Evolutionary conservation across 2,888 invertebrate genomes (phyloP).

Genomic region (Trypoxylon attenuatum): DNA sequence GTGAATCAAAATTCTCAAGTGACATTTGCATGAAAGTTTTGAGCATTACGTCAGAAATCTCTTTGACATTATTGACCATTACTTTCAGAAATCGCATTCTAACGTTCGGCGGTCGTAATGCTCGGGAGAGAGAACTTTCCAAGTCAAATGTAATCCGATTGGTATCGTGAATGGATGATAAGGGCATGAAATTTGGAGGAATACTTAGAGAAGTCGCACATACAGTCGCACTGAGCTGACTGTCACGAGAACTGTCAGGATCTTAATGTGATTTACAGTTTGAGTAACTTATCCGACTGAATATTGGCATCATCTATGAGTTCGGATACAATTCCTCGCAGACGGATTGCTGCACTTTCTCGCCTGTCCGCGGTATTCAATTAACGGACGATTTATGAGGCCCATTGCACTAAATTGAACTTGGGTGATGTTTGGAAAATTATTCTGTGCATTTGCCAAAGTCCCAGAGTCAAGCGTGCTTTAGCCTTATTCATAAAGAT

Average conservation of each 20-base stretch:
- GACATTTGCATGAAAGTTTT: no score
- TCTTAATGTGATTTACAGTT: background rate
- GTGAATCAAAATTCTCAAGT: no score
- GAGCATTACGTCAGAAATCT: no score
- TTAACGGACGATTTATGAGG: background rate
- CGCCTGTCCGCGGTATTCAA: background rate
- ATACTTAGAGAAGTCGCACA: background rate
- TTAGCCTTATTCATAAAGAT: no score
- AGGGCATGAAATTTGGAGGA: background rate
- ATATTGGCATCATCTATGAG: background rate
- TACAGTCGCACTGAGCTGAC: background rate
- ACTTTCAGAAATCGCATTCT: background rate
- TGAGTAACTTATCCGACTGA: background rate
- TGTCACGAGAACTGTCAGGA: background rate
- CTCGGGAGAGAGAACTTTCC: background rate
- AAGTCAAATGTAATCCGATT: background rate
- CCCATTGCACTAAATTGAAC: background rate
- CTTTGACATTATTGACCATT: background rate
- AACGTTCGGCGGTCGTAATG: background rate
- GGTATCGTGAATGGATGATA: background rate
- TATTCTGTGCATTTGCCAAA: no score
- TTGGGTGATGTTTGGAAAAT: no score
- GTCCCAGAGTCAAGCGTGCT: no score
- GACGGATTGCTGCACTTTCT: background rate
- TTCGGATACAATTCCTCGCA: background rate